Percentiles rank a stretch among this genome's conserved stretches.
phyloP scores from a whole-genome alignment of 2,113 vertebrate genomes.

The Neomonachus schauinslandi region DNA sequence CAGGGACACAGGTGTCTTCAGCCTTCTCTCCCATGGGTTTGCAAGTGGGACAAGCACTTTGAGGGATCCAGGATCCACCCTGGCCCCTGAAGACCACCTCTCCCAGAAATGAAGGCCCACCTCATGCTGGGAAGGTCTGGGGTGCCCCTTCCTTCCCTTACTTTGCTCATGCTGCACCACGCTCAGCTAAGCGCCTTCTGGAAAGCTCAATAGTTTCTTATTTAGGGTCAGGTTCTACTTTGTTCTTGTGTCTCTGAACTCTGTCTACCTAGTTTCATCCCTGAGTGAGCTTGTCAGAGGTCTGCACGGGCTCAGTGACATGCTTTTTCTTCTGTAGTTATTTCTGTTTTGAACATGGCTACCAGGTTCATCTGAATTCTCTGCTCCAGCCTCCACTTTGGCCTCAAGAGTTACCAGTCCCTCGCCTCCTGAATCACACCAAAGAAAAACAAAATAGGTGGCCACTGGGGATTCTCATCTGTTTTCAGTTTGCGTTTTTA shows the following conservation, averaged over 20 bases:
- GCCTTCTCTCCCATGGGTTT: background rate
- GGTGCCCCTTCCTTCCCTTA: rapidly evolving
- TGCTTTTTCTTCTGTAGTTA: rapidly evolving
- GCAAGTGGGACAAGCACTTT: background rate
- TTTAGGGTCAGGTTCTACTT: background rate
- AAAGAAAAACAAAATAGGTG: background rate
- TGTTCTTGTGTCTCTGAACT: background rate
- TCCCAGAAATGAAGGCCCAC: background rate
- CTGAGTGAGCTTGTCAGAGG: rapidly evolving
- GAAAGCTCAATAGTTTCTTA: background rate
- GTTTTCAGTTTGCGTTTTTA: background rate
- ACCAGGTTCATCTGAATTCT: conserved; percentile 64
- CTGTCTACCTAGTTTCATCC: background rate
- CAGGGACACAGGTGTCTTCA: rapidly evolving
- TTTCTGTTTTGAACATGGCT: background rate
- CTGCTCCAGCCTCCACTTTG: conserved; percentile 79
- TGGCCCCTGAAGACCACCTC: rapidly evolving
- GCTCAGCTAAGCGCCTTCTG: rapidly evolving
- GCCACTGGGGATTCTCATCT: background rate
- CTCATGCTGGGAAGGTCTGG: rapidly evolving
- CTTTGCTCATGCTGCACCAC: rapidly evolving
- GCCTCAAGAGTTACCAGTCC: conserved; percentile 81
- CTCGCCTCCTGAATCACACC: conserved; percentile 78
- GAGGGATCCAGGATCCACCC: background rate
- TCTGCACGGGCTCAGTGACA: rapidly evolving